Percentiles rank a stretch among this genome's conserved stretches.
These are phyloP conservation scores for Gymnorhina tibicen DNA, from an alignment of 2,113 vertebrate species.

Conservation along the genomic window DNA sequence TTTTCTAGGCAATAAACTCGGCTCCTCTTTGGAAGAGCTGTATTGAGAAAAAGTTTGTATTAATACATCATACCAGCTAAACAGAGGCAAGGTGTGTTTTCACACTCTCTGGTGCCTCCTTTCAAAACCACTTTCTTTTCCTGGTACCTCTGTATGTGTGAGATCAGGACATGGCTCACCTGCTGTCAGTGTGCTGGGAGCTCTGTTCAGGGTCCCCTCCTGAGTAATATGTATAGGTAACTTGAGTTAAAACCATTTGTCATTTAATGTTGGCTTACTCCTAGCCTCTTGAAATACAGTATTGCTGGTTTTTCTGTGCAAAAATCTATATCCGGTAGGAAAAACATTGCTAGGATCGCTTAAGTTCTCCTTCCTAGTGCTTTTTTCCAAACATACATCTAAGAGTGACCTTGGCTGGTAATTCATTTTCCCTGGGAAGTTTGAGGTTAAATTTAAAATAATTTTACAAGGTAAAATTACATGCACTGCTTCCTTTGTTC, in stretches of 20 bases:
- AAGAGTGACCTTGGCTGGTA: neutral
- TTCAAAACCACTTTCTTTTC: neutral
- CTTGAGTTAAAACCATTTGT: neutral
- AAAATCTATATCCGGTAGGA: neutral
- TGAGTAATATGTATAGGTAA: neutral
- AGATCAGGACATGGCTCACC: neutral
- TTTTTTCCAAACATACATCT: neutral
- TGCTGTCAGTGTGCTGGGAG: neutral
- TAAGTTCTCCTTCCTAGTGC: neutral
- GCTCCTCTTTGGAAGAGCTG: neutral
- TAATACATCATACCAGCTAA: neutral
- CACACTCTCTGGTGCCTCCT: neutral
- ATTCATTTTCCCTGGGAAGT: neutral
- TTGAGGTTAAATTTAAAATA: slow-evolving; percentile 16
- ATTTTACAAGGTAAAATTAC: slow-evolving; percentile 49
- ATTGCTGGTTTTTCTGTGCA: neutral
- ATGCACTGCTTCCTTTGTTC: slow-evolving; percentile 48
- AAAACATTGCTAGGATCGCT: neutral
- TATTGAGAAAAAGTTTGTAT: neutral
- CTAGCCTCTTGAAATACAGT: neutral
- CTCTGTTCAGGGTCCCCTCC: neutral
- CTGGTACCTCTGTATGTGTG: neutral
- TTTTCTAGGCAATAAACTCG: neutral
- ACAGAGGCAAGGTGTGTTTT: neutral
- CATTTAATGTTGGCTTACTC: neutral